Percentiles rank a stretch among this genome's conserved stretches.
phyloP scores from a whole-genome alignment of 2,797 vertebrate genomes.

The Tapera naevia region DNA sequence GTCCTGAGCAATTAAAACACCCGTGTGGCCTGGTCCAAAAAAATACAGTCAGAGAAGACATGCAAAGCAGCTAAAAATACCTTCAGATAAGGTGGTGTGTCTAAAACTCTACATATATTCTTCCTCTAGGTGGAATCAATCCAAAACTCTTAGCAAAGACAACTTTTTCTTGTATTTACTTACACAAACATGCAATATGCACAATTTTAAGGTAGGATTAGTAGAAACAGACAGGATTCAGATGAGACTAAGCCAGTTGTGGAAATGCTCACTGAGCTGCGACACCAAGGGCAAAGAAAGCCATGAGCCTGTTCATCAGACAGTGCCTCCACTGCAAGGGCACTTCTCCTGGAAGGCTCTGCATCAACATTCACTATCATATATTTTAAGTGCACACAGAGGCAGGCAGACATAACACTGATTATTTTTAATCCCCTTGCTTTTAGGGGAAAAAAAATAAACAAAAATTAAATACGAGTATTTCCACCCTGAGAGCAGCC shows the following conservation, averaged over 20 bases:
- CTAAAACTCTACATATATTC: background rate
- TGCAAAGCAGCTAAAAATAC: background rate
- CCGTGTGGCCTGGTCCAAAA: fast-evolving
- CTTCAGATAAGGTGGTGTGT: background rate
- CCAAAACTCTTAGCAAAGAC: background rate
- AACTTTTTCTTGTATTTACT: background rate
- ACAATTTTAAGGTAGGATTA: background rate
- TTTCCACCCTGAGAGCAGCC: background rate
- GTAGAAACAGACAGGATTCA: background rate
- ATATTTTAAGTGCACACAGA: background rate
- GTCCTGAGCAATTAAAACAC: background rate
- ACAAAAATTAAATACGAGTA: background rate
- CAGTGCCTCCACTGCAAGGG: background rate
- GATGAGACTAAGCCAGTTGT: background rate
- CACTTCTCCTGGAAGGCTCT: background rate
- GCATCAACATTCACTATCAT: background rate
- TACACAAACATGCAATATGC: background rate
- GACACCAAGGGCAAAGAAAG: background rate
- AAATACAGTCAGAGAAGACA: background rate
- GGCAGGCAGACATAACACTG: background rate
- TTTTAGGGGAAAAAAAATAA: background rate
- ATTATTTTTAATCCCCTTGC: no score
- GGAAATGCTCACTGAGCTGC: background rate
- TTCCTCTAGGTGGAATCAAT: background rate
- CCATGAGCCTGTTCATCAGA: fast-evolving